These are phyloP conservation scores for Pachyramphus minor DNA, from an alignment of 2,113 vertebrate genomes.

Conservation along the genomic window DNA sequence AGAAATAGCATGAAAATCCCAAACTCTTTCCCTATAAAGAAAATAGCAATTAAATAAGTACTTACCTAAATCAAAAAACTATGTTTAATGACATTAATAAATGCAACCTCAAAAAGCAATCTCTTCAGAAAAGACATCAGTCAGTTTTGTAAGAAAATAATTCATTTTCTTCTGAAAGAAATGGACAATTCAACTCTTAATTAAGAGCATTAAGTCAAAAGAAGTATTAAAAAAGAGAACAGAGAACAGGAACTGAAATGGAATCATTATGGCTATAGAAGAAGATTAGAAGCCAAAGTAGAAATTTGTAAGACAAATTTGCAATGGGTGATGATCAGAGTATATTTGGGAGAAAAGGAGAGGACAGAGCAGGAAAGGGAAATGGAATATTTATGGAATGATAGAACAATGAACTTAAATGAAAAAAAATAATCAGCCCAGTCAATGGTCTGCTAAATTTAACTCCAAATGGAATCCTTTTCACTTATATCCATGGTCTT, in stretches of 20 bases:
- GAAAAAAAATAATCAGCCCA: constrained; percentile 24
- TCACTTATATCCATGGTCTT: not conserved
- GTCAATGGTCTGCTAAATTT: constrained; percentile 41
- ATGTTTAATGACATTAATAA: not conserved
- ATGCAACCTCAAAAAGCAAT: not conserved
- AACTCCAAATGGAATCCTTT: not conserved
- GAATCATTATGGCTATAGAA: constrained; percentile 26
- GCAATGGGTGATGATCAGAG: not conserved
- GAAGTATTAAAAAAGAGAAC: not conserved
- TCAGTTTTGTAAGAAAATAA: not conserved
- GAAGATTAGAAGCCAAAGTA: constrained; percentile 16
- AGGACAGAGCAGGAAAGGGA: not conserved
- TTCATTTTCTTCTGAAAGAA: not conserved
- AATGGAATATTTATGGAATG: constrained; percentile 43
- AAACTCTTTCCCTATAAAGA: not conserved
- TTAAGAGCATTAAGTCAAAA: constrained; percentile 16
- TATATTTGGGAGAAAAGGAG: not conserved
- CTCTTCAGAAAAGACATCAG: not conserved
- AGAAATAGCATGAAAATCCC: not conserved
- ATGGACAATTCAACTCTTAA: not conserved
- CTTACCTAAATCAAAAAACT: not conserved
- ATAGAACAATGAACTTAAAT: constrained; percentile 38
- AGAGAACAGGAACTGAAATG: not conserved
- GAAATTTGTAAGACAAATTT: constrained; percentile 21
- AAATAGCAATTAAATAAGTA: not conserved